Percentiles rank a stretch among this genome's conserved stretches.
Conservation (phyloP, 92 coral and sea anemone genomes). For the Palythoa grandis region DNA sequence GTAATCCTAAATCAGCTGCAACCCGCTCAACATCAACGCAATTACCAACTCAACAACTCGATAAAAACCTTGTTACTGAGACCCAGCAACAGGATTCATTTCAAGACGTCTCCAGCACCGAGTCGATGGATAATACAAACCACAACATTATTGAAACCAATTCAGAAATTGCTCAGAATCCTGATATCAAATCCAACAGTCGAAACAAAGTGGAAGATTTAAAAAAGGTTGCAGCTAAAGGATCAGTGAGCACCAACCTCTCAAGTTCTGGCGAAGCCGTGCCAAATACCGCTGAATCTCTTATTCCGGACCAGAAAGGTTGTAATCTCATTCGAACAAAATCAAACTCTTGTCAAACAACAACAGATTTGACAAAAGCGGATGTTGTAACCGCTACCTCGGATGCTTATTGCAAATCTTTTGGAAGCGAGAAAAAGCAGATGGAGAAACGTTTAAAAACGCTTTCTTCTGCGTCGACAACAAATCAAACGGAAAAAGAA, state of each 20-base stretch:
- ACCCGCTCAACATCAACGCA: not conserved
- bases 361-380: not conserved
- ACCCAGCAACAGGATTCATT: not conserved
- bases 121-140: not conserved
- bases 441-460: not conserved
- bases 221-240: not conserved
- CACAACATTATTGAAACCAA: not conserved
- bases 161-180: not conserved
- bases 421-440: not conserved
- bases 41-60: not conserved
- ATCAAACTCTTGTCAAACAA: not conserved
- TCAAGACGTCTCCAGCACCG: not conserved
- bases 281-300: not conserved
- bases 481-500: no score
- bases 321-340: not conserved
- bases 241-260: not conserved
- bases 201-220: not conserved
- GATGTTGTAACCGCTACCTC: not conserved
- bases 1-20: not conserved
- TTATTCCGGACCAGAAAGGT: not conserved
- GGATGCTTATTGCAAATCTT: not conserved
- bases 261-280: not conserved
- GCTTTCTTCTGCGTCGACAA: not conserved
- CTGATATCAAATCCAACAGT: not conserved
- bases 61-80: not conserved